These are phyloP conservation scores for Aspidapion aeneum DNA, from an alignment of 2,888 invertebrate species.

Conservation along the genomic window DNA sequence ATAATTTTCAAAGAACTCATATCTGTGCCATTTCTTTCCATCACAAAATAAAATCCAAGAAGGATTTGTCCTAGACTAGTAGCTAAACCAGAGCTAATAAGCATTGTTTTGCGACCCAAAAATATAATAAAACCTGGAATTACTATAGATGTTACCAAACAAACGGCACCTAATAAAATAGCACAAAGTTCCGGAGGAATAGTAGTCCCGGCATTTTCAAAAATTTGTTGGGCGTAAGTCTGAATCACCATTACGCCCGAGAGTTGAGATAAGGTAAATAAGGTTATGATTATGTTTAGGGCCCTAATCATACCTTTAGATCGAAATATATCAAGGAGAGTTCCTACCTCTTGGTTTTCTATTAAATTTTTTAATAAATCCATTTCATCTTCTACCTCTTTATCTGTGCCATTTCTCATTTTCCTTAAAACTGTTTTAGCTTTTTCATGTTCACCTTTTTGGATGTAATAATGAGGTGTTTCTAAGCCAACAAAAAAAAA, in stretches of 20 bases:
- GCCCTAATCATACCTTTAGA: not conserved
- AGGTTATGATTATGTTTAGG: not conserved
- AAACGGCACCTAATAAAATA: not conserved
- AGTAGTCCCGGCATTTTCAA: not conserved
- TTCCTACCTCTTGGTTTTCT: not conserved
- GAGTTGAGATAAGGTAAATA: not conserved
- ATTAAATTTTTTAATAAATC: constrained; percentile 22
- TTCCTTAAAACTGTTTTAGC: constrained; percentile 63
- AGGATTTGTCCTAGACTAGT: not conserved
- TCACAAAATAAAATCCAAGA: not conserved
- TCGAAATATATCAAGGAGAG: not conserved
- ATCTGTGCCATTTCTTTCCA: constrained; percentile 24
- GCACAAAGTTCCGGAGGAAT: not conserved
- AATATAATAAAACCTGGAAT: not conserved
- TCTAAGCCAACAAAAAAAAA: constrained; percentile 79
- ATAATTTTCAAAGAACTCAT: constrained; percentile 66
- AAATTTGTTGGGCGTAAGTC: not conserved
- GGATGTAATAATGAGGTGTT: constrained; percentile 68
- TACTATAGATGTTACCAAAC: not conserved
- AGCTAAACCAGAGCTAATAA: not conserved
- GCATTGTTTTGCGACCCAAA: not conserved
- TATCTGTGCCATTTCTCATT: constrained; percentile 60
- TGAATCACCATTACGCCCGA: not conserved
- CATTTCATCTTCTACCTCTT: constrained; percentile 61
- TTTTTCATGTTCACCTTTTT: constrained; percentile 55